Evolutionary conservation across 2,113 vertebrate genomes (phyloP), one percentile per base, ranked within the genome.

Genomic region (Limanda limanda): DNA sequence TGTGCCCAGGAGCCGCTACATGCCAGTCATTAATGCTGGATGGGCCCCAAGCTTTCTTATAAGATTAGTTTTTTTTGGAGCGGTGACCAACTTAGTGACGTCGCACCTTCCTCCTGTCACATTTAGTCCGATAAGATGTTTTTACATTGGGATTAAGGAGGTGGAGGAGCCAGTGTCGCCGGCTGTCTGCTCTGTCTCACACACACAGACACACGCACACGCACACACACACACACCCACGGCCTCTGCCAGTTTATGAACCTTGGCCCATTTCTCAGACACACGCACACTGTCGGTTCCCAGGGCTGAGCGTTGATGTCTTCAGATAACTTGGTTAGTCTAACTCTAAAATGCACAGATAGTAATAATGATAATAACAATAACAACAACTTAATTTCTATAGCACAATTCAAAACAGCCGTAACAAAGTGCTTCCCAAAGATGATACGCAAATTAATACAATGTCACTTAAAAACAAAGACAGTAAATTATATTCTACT

Each of bases 221-320:
- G 59, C 76, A 77, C 47, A 40, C 69, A 20, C 71, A 56, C 61
- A 73, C 76, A 79, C 47, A 56, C 72, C 13, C 76, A 63, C 12
- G 1, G 51, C 37, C 61, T 74, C 56, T 40, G 68, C 77, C 63
- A 67, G 21, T 66, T 81, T 68, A 10, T 91, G 82, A 90, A 89
- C 85, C 91, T 86, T 89, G 77, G 35, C 86, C 83, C 61, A 70
- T 81, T 84, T 91, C 74, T 76, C 71, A 79, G 76, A 40, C 35
- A 56, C 47, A 40, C 2, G 3, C 27, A 31, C 6, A 31, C 31
- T 31, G 31, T 31, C 6, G 31, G 31, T 31, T 31, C 31, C 31
- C 31, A 31, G 31, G 31, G 31, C 31, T 31, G 31, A 31, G 31
- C 31, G 6, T 7, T 31, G 31, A 31, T 31, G 31, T 31, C 31